These are phyloP conservation scores for Cirrhinus mrigala DNA, from an alignment of 2,797 vertebrate genomes.

Conservation along the genomic window DNA sequence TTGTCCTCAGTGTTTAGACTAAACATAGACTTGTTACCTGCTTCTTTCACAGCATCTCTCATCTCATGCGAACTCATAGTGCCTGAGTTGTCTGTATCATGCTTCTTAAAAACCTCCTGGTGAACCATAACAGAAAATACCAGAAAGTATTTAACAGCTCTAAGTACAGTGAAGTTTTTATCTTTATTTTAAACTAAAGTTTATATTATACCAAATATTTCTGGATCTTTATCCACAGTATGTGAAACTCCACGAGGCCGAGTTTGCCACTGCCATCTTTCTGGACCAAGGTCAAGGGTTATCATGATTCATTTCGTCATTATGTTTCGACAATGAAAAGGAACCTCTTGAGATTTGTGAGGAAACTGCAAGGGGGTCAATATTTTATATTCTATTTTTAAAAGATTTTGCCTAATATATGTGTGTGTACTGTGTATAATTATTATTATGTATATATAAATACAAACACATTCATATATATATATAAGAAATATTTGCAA, in stretches of 20 bases:
- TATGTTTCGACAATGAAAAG: neutral
- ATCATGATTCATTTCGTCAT: neutral
- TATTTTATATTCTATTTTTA: no score
- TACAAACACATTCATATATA: no score
- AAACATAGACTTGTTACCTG: constrained; percentile 68
- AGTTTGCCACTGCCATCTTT: constrained; percentile 75
- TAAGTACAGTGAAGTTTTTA: neutral
- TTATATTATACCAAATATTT: constrained; percentile 74
- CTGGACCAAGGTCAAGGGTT: constrained; percentile 62
- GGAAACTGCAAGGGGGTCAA: neutral
- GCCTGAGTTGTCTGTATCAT: constrained; percentile 77
- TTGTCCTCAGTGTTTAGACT: neutral
- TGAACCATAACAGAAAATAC: neutral
- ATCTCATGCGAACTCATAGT: constrained; percentile 82
- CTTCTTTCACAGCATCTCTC: constrained; percentile 73
- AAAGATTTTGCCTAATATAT: no score
- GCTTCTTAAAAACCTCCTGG: constrained; percentile 77
- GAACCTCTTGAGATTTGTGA: neutral
- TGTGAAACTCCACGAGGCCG: constrained; percentile 77
- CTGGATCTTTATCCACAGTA: constrained; percentile 78
- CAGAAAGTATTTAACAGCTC: neutral
- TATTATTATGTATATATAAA: no score
- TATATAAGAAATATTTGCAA: no score
- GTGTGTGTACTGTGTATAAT: no score
- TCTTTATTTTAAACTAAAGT: neutral